A percentile compares a stretch with the other conserved stretches of the same genome.
Evolutionary conservation across 2,888 invertebrate species (phyloP).

Genomic region (Vandiemenella viatica): DNA sequence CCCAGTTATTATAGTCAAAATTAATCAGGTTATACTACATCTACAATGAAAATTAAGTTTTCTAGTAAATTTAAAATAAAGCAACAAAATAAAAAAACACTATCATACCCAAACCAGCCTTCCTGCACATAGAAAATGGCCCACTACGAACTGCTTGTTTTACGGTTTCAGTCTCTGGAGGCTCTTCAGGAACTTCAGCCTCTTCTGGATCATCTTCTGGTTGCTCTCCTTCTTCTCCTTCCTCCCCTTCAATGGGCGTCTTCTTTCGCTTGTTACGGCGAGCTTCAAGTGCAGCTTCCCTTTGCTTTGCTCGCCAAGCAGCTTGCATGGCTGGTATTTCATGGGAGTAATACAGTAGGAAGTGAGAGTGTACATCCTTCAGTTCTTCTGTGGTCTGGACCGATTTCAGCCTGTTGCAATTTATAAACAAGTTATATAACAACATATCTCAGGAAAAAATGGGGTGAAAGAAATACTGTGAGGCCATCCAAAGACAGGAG

Average conservation of each 20-base stretch:
- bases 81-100: too few relatives aligned
- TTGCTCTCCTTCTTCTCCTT: conserved; percentile 27
- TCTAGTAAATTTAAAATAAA: too few relatives aligned
- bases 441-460: too few relatives aligned
- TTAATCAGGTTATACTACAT: too few relatives aligned
- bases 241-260: conserved; percentile 23
- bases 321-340: conserved; percentile 74
- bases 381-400: conserved; percentile 82
- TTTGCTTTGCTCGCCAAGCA: conserved; percentile 48
- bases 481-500: too few relatives aligned
- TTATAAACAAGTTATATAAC: too few relatives aligned
- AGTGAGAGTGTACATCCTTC: conserved; percentile 85
- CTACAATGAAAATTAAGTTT: too few relatives aligned
- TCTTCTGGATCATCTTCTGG: conserved; percentile 43
- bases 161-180: conserved; percentile 37
- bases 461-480: too few relatives aligned
- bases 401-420: conserved; percentile 41
- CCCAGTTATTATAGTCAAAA: too few relatives aligned
- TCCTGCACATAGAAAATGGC: conserved; percentile 73
- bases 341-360: conserved; percentile 78
- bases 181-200: conserved; percentile 32
- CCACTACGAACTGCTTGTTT: conserved; percentile 80
- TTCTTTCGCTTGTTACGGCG: conserved; percentile 27
- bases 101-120: conserved; percentile 63
- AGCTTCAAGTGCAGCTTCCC: conserved; percentile 42